phyloP scores from a whole-genome alignment of 2,888 invertebrate species.

The Druceiella hillmani region DNA sequence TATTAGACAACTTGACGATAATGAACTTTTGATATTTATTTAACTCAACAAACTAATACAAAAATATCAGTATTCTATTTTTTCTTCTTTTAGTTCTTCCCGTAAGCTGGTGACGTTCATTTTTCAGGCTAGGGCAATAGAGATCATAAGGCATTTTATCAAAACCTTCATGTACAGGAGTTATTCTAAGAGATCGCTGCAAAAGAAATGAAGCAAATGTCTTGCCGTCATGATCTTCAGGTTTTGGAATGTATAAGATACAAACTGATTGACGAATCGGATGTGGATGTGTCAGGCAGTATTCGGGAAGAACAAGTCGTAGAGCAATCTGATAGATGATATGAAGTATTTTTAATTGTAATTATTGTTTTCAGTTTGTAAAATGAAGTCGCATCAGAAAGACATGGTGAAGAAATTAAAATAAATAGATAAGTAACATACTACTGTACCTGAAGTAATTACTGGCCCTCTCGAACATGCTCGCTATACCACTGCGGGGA shows the following conservation, averaged over 20 bases:
- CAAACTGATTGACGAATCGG: conserved; percentile 13
- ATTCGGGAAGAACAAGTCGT: conserved; percentile 13
- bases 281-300: conserved; percentile 15
- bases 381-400: conserved; percentile 9
- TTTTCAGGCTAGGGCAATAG: conserved; percentile 14
- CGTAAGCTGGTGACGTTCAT: conserved; percentile 11
- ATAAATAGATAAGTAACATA: conserved; percentile 10
- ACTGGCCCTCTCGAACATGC: conserved; percentile 14
- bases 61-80: too few relatives aligned
- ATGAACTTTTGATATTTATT: too few relatives aligned
- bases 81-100: too few relatives aligned
- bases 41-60: too few relatives aligned
- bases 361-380: too few relatives aligned
- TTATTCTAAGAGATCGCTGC: conserved; percentile 16
- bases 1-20: too few relatives aligned
- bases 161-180: conserved; percentile 13
- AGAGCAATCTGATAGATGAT: conserved; percentile 16
- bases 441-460: conserved; percentile 13
- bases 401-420: conserved; percentile 4
- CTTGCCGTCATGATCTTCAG: conserved; percentile 17
- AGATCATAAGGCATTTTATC: conserved; percentile 13
- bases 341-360: too few relatives aligned
- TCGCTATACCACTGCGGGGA: conserved; percentile 14
- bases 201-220: conserved; percentile 16
- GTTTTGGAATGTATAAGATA: conserved; percentile 15